Base-by-base conservation (phyloP, 2,797 vertebrate species). In the Danio kyathit region DNA sequence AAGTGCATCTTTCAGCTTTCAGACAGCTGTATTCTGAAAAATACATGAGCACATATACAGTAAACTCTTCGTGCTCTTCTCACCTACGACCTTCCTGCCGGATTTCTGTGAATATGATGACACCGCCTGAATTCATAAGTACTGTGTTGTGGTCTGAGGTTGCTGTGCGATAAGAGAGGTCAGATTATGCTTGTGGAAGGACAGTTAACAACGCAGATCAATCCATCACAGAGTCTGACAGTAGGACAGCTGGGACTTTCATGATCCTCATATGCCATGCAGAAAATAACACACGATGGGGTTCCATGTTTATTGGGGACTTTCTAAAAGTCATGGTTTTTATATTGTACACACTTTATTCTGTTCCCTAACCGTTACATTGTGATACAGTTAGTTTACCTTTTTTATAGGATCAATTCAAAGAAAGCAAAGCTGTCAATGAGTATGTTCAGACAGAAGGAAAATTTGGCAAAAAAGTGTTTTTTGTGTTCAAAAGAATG, bases 221-320 rank as follows among this genome's bases (percentile, higher is more conserved):
- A 49, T 52, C 44, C 21, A 46, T 73, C 41, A 44, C 6, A 5
- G 40, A 54, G 69, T 43, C 21, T 48, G 56, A 74, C 43, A 63
- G 21, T 17, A 16, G n/a, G 56, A 61, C 57, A 74, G 16, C 57
- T 12, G 57, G 60, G 21, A 38, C 19, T 16, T 41, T 9, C 14
- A 54, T 43, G 21, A 70, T 52, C 21, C 14, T 65, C 41, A 44
- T 65, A 16, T 46, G 19, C 41, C 7, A 21, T 19, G 17, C 17
- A 29, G 59, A 46, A 74, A 64, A 63, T 70, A 76, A 80, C 49
- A 76, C 70, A 87, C 84, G 4, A 11, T 51, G 10, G 8, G 3
- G 10, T 51, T 51, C 14, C 13, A 51, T 51, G 49, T 13, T 52
- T 52, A 52, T 10, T 7, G 46, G 7, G 46, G 46, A 48, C 46